These are phyloP conservation scores for Apotomis betuletana DNA, from an alignment of 2,888 invertebrate genomes.

Conservation along the genomic window DNA sequence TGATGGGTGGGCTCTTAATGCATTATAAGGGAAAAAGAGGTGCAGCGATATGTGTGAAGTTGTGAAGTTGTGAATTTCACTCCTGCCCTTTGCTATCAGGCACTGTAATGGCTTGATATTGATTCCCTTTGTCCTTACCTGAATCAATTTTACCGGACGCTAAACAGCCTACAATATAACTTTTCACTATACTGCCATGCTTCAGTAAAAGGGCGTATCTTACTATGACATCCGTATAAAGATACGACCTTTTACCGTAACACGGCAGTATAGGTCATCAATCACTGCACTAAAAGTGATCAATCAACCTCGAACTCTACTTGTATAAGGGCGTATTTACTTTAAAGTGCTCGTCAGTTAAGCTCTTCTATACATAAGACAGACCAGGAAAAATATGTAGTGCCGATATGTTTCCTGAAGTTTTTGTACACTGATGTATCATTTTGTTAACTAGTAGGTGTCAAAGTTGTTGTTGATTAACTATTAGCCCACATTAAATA, in stretches of 20 bases:
- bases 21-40: too few species aligned
- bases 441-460: neutral
- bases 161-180: conserved; percentile 2
- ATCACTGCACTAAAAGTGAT: conserved; percentile 17
- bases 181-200: too few species aligned
- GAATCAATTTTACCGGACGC: neutral
- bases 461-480: neutral
- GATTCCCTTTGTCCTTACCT: neutral
- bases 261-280: neutral
- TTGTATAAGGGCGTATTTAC: neutral
- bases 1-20: too few species aligned
- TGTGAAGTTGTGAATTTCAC: too few species aligned
- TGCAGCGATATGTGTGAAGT: too few species aligned
- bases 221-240: too few species aligned
- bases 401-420: neutral
- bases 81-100: too few species aligned
- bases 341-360: neutral
- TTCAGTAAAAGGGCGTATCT: too few species aligned
- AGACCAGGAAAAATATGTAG: neutral
- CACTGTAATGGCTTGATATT: too few species aligned
- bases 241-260: too few species aligned
- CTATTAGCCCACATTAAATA: neutral
- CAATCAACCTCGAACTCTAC: neutral
- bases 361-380: neutral
- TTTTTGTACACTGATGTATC: neutral